Base-by-base conservation (phyloP, 2,797 vertebrate genomes). In the Melopsittacus undulatus region DNA sequence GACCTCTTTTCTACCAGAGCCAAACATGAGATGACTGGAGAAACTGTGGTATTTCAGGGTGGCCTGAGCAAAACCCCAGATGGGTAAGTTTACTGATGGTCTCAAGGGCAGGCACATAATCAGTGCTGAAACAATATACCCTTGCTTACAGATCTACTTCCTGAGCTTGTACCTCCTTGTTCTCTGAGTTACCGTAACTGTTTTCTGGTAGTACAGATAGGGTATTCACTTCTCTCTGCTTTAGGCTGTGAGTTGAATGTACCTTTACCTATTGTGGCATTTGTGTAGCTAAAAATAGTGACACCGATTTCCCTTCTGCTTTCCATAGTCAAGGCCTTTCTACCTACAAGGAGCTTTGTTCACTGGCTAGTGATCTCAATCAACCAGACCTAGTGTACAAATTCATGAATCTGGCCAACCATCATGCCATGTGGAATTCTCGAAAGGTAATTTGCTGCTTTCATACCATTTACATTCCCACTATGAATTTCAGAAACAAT, bases 341-440 rank as follows among this genome's bases (percentile, higher is more conserved):
- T 85, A 99, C 99, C 38, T 99, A 99, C 96, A 99, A 99, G 97
- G 99, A 99, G 88, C 99, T 99, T 89, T 99, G 99, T 97, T 98
- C 99, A 52, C 94, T 99, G 97, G 99, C 99, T 89, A 99, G 99
- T 81, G 99, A 99, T 95, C 98, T 99, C 70, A 99, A 99, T 97
- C 99, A 99, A 87, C 99, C 99, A 29, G 99, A 99, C 93, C 98
- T 99, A 10, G 98, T 99, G 68, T 99, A 99, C 97, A 99, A 99
- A 97, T 99, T 99, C 97, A 99, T 99, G 99, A 99, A 99, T 97
- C 97, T 99, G 92, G 99, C 99, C 91, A 99, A 99, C 97, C 99
- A 99, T 96, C 99, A 99, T 49, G 99, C 99, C 80, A 99, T 99
- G 99, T 99, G 99, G 99, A 99, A 99, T 97, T 99, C 99, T 29